Evolutionary conservation across 1,140 invertebrate genomes (phyloP).

Genomic region (Ceratosolen fusciceps): DNA sequence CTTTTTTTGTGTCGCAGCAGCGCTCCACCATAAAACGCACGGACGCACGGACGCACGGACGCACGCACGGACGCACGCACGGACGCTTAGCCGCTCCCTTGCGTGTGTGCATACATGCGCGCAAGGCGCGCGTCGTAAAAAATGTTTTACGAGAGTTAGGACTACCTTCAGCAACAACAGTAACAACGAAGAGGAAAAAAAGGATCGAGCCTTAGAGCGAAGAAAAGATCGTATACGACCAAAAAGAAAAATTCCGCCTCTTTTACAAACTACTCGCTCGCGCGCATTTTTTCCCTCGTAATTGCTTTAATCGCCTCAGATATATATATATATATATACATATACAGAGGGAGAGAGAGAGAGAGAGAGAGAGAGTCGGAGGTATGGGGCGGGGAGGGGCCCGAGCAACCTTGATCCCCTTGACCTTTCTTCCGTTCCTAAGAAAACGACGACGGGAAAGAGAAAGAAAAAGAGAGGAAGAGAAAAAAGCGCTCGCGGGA

Average conservation of each 20-base stretch:
- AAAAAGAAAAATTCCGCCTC: constrained; percentile 30
- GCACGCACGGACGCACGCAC: neutral
- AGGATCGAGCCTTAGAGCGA: constrained; percentile 12
- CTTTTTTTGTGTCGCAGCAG: constrained; percentile 24
- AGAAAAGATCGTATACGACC: constrained; percentile 24
- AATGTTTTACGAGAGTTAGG: constrained; percentile 41
- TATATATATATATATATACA: too few species aligned
- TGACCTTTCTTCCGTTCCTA: constrained; percentile 45
- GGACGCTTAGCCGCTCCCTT: too few species aligned
- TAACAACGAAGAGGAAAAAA: constrained; percentile 19
- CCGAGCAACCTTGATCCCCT: constrained; percentile 43
- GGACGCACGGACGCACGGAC: neutral
- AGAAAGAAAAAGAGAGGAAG: constrained; percentile 18
- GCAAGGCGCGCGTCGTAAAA: constrained; percentile 28
- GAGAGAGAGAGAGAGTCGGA: constrained; percentile 5
- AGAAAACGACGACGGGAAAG: constrained; percentile 27
- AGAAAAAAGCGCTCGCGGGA: constrained; percentile 29
- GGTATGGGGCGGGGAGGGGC: neutral
- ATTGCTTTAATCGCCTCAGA: constrained; percentile 42
- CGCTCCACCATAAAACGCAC: constrained; percentile 23
- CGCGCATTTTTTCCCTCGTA: constrained; percentile 34
- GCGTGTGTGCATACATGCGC: neutral
- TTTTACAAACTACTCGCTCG: constrained; percentile 37
- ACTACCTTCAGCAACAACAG: constrained; percentile 22
- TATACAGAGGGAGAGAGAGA: constrained; percentile 2